Evolutionary conservation across 2,113 vertebrate genomes (phyloP).

Genomic region (Colaptes auratus): DNA sequence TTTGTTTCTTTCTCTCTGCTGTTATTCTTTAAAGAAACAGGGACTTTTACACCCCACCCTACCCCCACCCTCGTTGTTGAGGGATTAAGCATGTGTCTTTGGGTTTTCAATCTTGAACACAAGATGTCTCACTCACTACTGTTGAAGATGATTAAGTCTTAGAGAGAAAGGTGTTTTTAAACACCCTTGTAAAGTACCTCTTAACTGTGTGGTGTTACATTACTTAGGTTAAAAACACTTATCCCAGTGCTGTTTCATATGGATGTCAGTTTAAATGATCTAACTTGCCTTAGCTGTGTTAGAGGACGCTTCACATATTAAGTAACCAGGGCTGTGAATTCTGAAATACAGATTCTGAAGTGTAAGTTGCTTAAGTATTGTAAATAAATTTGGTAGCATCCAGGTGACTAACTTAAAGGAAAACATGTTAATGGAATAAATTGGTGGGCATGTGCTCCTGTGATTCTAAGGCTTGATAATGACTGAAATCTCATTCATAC

Average conservation of each 20-base stretch:
- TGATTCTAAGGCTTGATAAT: neutral
- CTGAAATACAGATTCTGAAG: neutral
- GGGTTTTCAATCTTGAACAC: neutral
- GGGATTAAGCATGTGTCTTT: neutral
- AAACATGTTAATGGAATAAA: neutral
- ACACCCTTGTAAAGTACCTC: neutral
- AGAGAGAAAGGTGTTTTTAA: neutral
- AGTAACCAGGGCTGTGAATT: neutral
- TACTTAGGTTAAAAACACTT: neutral
- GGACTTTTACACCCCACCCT: too few species aligned
- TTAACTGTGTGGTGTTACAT: neutral
- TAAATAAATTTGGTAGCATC: neutral
- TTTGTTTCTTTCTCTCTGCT: neutral
- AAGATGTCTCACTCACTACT: neutral
- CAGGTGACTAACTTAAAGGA: neutral
- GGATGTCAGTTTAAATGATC: neutral
- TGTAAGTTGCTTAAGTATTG: neutral
- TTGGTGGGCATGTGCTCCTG: neutral
- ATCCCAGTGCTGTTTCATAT: neutral
- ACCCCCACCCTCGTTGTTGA: neutral
- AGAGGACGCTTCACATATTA: neutral
- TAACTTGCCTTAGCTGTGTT: neutral
- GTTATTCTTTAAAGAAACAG: neutral
- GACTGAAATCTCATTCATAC: neutral
- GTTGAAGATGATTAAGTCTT: neutral